Percentiles rank a stretch among this genome's conserved stretches.
Evolutionary conservation across 2,113 vertebrate genomes (phyloP).

Genomic region (Ameiurus melas): DNA sequence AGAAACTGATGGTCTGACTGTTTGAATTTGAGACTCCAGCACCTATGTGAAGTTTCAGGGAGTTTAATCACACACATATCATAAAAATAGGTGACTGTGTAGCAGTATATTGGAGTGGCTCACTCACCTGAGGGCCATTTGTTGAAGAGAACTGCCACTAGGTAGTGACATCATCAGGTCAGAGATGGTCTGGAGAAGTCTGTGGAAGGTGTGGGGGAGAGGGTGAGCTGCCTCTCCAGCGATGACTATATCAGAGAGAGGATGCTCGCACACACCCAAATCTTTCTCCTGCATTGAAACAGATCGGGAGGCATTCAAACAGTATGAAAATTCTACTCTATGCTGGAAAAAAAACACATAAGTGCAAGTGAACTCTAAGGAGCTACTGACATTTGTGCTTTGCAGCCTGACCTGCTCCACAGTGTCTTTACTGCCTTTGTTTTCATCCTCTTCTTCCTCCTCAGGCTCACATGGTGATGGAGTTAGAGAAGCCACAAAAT

Average conservation of each 20-base stretch:
- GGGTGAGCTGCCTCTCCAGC: conserved; percentile 97
- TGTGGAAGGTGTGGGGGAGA: conserved; percentile 95
- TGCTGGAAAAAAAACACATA: background rate
- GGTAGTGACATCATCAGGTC: conserved; percentile 99
- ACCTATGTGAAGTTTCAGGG: conserved; percentile 68
- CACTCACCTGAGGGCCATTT: conserved; percentile 93
- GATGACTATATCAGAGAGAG: conserved; percentile 97
- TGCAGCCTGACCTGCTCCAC: conserved; percentile 81
- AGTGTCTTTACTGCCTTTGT: conserved; percentile 92
- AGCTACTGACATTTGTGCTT: background rate
- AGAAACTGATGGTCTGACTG: conserved; percentile 98
- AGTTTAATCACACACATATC: background rate
- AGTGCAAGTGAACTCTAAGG: background rate
- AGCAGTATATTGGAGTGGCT: background rate
- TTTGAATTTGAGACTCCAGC: conserved; percentile 99
- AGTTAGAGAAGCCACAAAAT: conserved; percentile 97
- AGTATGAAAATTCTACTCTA: background rate
- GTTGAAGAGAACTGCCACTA: conserved; percentile 93
- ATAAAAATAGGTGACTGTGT: background rate
- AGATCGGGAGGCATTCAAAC: background rate
- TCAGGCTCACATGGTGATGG: conserved; percentile 92
- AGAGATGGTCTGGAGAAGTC: conserved; percentile 98
- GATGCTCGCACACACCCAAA: conserved; percentile 94
- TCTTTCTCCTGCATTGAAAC: conserved; percentile 83
- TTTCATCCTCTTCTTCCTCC: conserved; percentile 96